Evolutionary conservation across 2,888 invertebrate species (phyloP).

Genomic region (Hydropsyche betteni): DNA sequence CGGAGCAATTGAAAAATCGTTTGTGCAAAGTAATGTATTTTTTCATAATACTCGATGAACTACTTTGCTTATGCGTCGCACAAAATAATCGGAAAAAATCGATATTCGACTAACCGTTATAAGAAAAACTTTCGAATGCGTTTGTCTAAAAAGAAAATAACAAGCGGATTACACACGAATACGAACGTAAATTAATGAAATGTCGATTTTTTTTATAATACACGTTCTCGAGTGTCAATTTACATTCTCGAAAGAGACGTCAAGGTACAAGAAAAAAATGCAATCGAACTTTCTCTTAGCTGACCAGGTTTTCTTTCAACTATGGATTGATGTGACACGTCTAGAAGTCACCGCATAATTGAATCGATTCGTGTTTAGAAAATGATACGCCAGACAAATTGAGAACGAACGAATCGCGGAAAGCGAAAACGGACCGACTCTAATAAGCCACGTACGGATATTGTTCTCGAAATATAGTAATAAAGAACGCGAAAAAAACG

Average conservation of each 20-base stretch:
- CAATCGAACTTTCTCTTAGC: conserved; percentile 15
- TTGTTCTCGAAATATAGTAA: too few species aligned
- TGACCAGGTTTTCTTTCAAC: neutral
- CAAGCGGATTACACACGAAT: neutral
- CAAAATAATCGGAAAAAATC: too few species aligned
- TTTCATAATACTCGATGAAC: too few species aligned
- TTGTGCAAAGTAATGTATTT: too few species aligned
- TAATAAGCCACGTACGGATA: too few species aligned
- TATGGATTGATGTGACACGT: conserved; percentile 17
- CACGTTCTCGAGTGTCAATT: too few species aligned
- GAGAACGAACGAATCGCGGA: too few species aligned
- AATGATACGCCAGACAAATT: too few species aligned
- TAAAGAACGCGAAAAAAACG: neutral
- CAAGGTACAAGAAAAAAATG: conserved; percentile 15
- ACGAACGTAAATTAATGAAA: conserved; percentile 10
- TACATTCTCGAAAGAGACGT: conserved; percentile 3
- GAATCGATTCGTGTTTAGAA: conserved; percentile 3
- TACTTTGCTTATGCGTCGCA: too few species aligned
- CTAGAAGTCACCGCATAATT: conserved; percentile 8
- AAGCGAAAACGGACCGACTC: too few species aligned
- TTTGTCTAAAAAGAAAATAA: neutral
- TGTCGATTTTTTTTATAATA: conserved; percentile 27
- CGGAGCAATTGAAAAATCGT: too few species aligned
- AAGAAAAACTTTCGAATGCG: conserved; percentile 17
- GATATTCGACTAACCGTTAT: neutral